phyloP scores from a whole-genome alignment of 35 echinoderm and acorn worm genomes.

The Holothuria glaberrima region DNA sequence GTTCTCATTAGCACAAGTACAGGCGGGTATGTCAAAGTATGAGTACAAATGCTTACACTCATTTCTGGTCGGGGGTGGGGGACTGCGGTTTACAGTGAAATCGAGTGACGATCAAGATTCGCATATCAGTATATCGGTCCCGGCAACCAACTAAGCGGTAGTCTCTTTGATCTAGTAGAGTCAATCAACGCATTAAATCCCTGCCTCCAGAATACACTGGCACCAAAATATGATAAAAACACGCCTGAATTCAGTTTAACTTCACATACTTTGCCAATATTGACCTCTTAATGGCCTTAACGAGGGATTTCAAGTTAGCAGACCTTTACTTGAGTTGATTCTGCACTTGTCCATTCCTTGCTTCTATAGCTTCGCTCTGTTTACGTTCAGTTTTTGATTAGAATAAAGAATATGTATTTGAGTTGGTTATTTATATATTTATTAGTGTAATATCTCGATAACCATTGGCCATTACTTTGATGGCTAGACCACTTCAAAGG shows the following conservation, averaged over 20 bases:
- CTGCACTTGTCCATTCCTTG: background rate
- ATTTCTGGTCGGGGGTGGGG: no score
- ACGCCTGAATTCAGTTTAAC: background rate
- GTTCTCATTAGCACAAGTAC: no score
- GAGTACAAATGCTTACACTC: no score
- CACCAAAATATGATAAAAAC: conserved; percentile 24
- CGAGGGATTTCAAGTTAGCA: background rate
- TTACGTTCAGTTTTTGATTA: conserved; percentile 7
- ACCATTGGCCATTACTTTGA: conserved; percentile 43
- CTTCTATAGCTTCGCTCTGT: conserved; percentile 12
- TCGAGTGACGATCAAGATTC: no score
- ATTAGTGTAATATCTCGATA: conserved; percentile 32
- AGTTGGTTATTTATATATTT: conserved; percentile 36
- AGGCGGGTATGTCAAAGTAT: no score
- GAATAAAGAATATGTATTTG: conserved; percentile 19
- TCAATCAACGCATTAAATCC: conserved; percentile 47
- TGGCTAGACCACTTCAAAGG: conserved; percentile 33
- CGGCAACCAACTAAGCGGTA: no score
- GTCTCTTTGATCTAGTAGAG: background rate
- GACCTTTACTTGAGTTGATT: no score
- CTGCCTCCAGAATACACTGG: background rate
- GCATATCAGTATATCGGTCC: no score
- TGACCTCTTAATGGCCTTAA: conserved; percentile 35
- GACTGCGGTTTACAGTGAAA: no score
- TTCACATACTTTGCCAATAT: conserved; percentile 7